Evolutionary conservation across 2,113 vertebrate genomes (phyloP).

Genomic region (Manacus vitellinus): DNA sequence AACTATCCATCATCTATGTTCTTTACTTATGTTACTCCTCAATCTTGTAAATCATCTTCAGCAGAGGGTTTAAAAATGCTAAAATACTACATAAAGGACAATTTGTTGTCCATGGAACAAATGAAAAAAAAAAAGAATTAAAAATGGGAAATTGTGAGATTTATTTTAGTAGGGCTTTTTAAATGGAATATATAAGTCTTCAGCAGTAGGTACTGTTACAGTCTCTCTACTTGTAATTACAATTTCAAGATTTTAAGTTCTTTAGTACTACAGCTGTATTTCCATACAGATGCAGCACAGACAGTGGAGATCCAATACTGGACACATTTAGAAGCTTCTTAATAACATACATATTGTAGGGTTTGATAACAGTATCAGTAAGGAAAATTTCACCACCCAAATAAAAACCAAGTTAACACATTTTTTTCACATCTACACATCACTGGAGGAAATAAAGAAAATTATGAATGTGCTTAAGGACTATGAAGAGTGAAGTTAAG

Average conservation of each 20-base stretch:
- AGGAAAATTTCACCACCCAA: not conserved
- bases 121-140: not conserved
- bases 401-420: not conserved
- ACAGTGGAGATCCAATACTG: not conserved
- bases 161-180: not conserved
- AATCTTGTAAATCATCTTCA: not conserved
- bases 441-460: not conserved
- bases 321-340: not conserved
- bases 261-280: not conserved
- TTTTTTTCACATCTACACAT: not conserved
- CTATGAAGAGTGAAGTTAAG: not conserved
- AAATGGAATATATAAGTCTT: not conserved
- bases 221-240: not conserved
- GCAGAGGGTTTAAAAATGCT: not conserved
- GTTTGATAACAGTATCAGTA: not conserved
- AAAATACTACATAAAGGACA: not conserved
- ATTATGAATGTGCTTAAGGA: not conserved
- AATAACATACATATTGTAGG: not conserved
- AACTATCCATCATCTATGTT: not conserved
- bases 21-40: not conserved
- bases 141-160: not conserved
- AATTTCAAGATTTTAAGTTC: not conserved
- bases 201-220: not conserved
- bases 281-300: not conserved
- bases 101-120: not conserved